Percentiles rank a stretch among this genome's conserved stretches.
These are phyloP conservation scores for Cephus pygmeus DNA, from an alignment of 2,888 invertebrate genomes.

Conservation along the genomic window DNA sequence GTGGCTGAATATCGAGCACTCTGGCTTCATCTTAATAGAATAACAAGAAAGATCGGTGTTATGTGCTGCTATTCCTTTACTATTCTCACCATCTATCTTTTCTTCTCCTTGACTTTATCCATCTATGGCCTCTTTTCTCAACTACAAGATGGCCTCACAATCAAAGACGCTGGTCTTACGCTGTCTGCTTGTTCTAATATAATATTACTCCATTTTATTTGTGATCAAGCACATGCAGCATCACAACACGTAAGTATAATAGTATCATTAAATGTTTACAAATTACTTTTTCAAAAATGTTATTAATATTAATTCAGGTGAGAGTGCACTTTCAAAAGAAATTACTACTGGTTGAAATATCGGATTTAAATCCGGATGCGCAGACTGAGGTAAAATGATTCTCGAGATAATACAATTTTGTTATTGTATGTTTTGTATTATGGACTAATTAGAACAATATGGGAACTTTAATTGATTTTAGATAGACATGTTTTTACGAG, in stretches of 20 bases:
- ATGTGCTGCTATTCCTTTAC: constrained; percentile 77
- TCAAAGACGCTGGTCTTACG: constrained; percentile 77
- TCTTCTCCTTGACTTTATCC: constrained; percentile 79
- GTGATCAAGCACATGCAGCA: constrained; percentile 80
- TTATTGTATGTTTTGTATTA: neutral
- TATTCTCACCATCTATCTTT: constrained; percentile 76
- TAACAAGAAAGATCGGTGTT: constrained; percentile 75
- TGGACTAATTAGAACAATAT: neutral
- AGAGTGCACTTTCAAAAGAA: constrained; percentile 81
- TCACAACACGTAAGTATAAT: constrained; percentile 73
- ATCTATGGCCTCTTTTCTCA: constrained; percentile 80
- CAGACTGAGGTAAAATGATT: constrained; percentile 71
- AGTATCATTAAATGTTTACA: neutral
- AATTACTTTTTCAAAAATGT: neutral
- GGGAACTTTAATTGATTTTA: constrained; percentile 31
- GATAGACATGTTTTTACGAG: constrained; percentile 80
- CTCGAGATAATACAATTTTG: neutral
- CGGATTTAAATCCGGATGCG: constrained; percentile 82
- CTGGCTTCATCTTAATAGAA: constrained; percentile 78
- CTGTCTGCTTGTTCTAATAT: constrained; percentile 76
- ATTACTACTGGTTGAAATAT: constrained; percentile 76
- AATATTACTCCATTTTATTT: constrained; percentile 76
- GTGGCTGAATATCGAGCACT: constrained; percentile 78
- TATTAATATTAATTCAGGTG: constrained; percentile 64
- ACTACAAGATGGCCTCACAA: constrained; percentile 78